Base-by-base conservation (phyloP, 1,140 invertebrate species). In the Drosophila busckii region DNA sequence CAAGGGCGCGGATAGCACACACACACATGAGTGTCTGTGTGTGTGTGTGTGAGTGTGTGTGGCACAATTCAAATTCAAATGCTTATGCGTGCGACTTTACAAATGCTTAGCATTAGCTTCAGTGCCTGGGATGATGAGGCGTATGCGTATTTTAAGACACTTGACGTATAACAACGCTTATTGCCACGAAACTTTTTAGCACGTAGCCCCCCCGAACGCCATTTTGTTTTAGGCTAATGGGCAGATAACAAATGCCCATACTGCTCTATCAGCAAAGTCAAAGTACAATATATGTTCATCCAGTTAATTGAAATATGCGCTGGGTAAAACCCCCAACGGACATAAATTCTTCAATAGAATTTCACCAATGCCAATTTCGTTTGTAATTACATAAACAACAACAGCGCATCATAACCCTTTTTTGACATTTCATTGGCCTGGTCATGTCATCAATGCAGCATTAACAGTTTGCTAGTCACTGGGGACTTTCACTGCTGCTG, bases 1-100 rank as follows among this genome's bases (percentile, higher is more conserved):
- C 67, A 78, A 80, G 76, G 67, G 69, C 54, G 64, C 44, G 59
- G 53, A 68, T 42, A 60, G 58, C 26, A 31, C 17, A 54, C 37
- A 45, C n/a, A 19, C 25, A 46, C 34, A 35, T 34, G 29, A 13
- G 23, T 28, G 34, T 34, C 10, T 40, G 26, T 10, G 29, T 46
- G 16, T 9, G 9, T 35, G 38, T 54, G 52, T 62, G 32, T 53
- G 31, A 16, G 25, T 29, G 37, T 52, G 50, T 64, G 35, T 69
- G 70, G 67, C 75, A 70, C 75, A 70, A 69, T 66, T 26, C 54
- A 59, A 63, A 58, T 59, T 58, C 53, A 44, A 50, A 58, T 58
- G 32, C 60, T 63, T 70, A 61, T 66, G 75, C 84, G 84, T 85
- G 84, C 84, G 78, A 84, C 78, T 85, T 73, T 54, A 61, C 55